Evolutionary conservation across 2,888 invertebrate species (phyloP).

Genomic region (Sepioteuthis lessoniana): DNA sequence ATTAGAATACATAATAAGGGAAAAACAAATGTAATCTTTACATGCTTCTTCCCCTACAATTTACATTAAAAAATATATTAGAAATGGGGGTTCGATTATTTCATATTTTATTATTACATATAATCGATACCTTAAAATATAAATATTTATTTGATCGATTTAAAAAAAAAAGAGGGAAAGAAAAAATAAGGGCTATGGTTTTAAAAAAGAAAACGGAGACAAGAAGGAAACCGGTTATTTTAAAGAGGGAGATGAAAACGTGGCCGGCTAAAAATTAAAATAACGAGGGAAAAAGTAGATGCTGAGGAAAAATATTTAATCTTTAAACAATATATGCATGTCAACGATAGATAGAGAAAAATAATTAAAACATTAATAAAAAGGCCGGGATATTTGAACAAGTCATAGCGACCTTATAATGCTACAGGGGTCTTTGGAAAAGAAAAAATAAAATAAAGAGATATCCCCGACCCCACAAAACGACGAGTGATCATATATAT

Average conservation of each 20-base stretch:
- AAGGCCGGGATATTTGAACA: not conserved
- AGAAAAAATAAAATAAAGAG: too few relatives aligned
- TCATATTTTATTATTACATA: not conserved
- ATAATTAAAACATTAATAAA: not conserved
- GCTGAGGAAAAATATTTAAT: not conserved
- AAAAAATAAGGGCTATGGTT: not conserved
- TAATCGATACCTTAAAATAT: not conserved
- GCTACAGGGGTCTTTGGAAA: not conserved
- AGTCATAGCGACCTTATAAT: not conserved
- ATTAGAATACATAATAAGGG: slow-evolving; percentile 37
- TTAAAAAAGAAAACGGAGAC: too few relatives aligned
- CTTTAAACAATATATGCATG: not conserved
- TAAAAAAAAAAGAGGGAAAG: not conserved
- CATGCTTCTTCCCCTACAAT: not conserved
- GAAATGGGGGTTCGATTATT: not conserved
- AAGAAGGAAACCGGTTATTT: not conserved
- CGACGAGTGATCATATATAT: too few relatives aligned
- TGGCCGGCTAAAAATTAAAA: slow-evolving; percentile 21
- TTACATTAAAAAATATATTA: not conserved
- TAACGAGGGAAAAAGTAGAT: not conserved
- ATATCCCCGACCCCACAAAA: too few relatives aligned
- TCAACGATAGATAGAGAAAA: not conserved
- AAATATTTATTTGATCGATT: not conserved
- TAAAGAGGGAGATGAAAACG: slow-evolving; percentile 25
- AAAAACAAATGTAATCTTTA: not conserved